Evolutionary conservation across 2,888 invertebrate genomes (phyloP).

Genomic region (Xylota sylvarum): DNA sequence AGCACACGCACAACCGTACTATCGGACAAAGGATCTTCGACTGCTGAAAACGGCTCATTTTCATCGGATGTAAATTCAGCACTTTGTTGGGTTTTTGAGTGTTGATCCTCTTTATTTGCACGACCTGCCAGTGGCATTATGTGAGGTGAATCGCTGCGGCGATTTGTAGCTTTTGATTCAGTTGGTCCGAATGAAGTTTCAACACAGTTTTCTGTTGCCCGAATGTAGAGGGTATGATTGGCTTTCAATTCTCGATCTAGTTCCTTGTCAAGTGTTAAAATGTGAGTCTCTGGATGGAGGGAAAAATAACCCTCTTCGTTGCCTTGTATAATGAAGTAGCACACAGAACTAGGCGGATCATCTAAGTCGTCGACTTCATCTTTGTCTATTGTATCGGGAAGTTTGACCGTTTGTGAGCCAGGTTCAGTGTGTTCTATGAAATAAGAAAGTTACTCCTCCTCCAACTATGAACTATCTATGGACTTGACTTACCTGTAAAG

Average conservation of each 20-base stretch:
- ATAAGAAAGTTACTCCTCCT: not conserved
- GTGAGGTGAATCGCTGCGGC: constrained; percentile 76
- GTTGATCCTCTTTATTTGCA: no score
- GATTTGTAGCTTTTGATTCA: constrained; percentile 22
- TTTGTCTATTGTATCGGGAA: constrained; percentile 93
- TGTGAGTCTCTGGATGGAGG: constrained; percentile 90
- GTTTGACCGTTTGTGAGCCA: constrained; percentile 88
- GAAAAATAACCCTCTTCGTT: constrained; percentile 90
- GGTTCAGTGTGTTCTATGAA: constrained; percentile 86
- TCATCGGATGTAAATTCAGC: constrained; percentile 28
- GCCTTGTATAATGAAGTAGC: constrained; percentile 95
- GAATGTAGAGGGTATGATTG: constrained; percentile 89
- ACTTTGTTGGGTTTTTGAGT: constrained; percentile 79
- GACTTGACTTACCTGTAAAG: constrained; percentile 88
- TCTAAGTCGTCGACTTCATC: constrained; percentile 94
- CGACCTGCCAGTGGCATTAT: constrained; percentile 71
- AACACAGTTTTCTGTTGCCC: constrained; percentile 94
- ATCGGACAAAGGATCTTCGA: constrained; percentile 84
- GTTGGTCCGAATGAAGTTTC: constrained; percentile 85
- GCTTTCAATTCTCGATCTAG: constrained; percentile 91
- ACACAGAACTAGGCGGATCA: constrained; percentile 93
- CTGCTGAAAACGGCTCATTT: constrained; percentile 1
- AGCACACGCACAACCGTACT: constrained; percentile 90
- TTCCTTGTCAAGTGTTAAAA: constrained; percentile 85
- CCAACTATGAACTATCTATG: not conserved